phyloP scores from a whole-genome alignment of 2,888 invertebrate genomes.

The Hyles lineata region DNA sequence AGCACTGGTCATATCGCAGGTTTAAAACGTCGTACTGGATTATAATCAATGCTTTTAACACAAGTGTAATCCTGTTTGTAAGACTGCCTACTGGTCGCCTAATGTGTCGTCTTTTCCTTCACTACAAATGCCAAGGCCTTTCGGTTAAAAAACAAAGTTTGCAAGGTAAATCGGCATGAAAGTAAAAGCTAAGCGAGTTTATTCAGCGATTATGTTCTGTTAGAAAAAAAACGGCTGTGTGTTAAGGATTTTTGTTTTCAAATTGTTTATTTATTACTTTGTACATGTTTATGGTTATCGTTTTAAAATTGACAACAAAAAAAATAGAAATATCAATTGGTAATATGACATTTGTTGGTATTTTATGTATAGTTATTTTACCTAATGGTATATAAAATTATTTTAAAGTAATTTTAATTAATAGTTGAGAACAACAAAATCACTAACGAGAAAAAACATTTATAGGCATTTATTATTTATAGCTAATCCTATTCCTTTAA shows the following conservation, averaged over 20 bases:
- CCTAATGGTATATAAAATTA: too few species aligned
- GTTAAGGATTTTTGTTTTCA: neutral
- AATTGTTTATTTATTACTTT: neutral
- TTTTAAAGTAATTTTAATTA: too few species aligned
- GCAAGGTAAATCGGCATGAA: conserved; percentile 53
- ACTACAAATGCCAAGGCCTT: conserved; percentile 70
- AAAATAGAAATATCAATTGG: too few species aligned
- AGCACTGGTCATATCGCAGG: conserved; percentile 37
- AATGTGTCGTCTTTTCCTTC: conserved; percentile 67
- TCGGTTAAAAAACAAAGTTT: conserved; percentile 51
- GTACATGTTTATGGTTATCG: too few species aligned
- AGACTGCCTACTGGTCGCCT: conserved; percentile 46
- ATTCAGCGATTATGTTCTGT: conserved; percentile 19
- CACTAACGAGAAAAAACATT: too few species aligned
- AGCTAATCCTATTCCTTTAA: too few species aligned
- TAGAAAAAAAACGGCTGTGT: neutral
- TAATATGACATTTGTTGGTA: too few species aligned
- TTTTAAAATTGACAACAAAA: too few species aligned
- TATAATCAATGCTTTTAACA: conserved; percentile 51
- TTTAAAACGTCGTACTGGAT: conserved; percentile 51
- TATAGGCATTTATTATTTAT: too few species aligned
- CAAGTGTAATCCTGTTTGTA: conserved; percentile 51
- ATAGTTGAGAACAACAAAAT: too few species aligned
- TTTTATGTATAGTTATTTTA: too few species aligned
- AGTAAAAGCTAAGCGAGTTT: conserved; percentile 49